A percentile compares a stretch with the other conserved stretches of the same genome.
These are phyloP conservation scores for Macrotrachela quadricornifera DNA, from an alignment of 1,140 invertebrate species.

Conservation along the genomic window DNA sequence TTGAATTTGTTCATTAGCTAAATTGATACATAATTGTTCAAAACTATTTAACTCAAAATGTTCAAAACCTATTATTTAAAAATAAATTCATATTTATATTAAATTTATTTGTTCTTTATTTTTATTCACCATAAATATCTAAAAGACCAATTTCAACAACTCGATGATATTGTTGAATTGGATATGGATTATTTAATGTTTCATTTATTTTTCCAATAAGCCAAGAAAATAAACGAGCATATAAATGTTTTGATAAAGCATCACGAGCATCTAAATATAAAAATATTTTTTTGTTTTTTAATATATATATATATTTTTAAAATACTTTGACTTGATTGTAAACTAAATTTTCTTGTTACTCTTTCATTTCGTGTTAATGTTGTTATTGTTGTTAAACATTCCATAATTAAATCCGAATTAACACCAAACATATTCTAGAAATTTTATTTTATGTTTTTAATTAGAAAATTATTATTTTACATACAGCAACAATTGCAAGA, in stretches of 20 bases:
- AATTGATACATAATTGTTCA: slow-evolving; percentile 89
- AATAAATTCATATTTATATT: no score
- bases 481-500: no score
- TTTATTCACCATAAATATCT: slow-evolving; percentile 48
- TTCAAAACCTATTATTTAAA: slow-evolving; percentile 63
- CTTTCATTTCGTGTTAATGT: no score
- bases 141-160: slow-evolving; percentile 35
- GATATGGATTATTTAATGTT: slow-evolving; percentile 14
- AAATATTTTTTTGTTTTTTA: no score
- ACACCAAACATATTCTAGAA: neutral
- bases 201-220: slow-evolving; percentile 64
- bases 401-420: neutral
- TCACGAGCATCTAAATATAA: slow-evolving; percentile 62
- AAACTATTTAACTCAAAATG: slow-evolving; percentile 59
- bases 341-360: no score
- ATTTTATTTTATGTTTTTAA: no score
- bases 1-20: slow-evolving; percentile 85
- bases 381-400: neutral
- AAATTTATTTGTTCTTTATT: no score
- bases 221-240: slow-evolving; percentile 48
- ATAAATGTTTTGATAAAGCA: slow-evolving; percentile 81
- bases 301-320: no score
- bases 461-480: no score
- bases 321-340: no score
- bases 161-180: no score